Evolutionary conservation across 2,888 invertebrate species (phyloP), one percentile per base, ranked within the genome.

Genomic region (Theodoxus fluviatilis): DNA sequence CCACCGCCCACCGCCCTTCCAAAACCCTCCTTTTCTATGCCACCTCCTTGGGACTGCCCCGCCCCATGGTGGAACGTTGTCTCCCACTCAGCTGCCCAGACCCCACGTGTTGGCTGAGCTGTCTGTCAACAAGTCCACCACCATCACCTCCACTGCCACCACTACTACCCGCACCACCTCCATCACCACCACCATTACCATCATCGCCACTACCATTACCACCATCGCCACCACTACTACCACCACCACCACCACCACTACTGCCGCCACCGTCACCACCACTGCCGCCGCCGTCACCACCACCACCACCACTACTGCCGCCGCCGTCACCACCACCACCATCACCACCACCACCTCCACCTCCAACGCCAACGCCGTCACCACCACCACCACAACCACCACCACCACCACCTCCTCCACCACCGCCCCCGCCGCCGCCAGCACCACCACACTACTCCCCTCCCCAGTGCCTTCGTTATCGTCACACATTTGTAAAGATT

Each of bases 381-480:
- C 55, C 22, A 55, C 55, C 22, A 55, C 55, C 22, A 55, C 55
- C 18, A 22, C 22, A 7, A 55, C 55, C 12, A 55, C 63, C 25
- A 37, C 35, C 35, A 37, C 63, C 63, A 37, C 63, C 35, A 15
- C 63, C 35, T 7, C 63, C 63, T 15, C 63, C 63, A 37, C 63
- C 63, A 37, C 63, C 35, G 25, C 63, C 63, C 9, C 63, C 63
- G 25, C 63, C 63, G 35, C 63, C 63, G 35, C 35, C 63, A 63
- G 6, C 63, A 63, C 63, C 63, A 63, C 35, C 63, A 63, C 18
- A 18, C 25, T 7, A 18, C 9, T 25, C 35, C 9, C 37, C 35
- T 18, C 63, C 63, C 7, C 63, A n/a, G n/a, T n/a, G n/a, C n/a
- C n/a, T n/a, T n/a, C n/a, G n/a, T n/a, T n/a, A n/a, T n/a, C n/a